Percentiles rank a stretch among this genome's conserved stretches.
phyloP scores from a whole-genome alignment of 2,888 invertebrate genomes.

The Xanthorhoe spadicearia region DNA sequence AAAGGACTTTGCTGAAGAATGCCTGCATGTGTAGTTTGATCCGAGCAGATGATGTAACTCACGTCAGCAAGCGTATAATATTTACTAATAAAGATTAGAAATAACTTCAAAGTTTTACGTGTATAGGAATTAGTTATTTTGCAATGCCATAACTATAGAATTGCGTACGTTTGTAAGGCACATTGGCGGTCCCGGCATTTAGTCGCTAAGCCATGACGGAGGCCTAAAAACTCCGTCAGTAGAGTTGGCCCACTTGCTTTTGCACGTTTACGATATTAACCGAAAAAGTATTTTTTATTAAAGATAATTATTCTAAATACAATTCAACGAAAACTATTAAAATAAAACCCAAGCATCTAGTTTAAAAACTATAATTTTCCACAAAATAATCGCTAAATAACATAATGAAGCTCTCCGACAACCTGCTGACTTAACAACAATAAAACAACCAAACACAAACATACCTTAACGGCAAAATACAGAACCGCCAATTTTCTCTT shows the following conservation, averaged over 20 bases:
- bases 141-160: not conserved
- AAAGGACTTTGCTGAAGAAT: slow-evolving; percentile 3
- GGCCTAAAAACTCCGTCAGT: too few relatives aligned
- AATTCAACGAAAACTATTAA: slow-evolving; percentile 9
- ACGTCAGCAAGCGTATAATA: slow-evolving; percentile 21
- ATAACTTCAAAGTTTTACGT: slow-evolving; percentile 10
- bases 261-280: too few relatives aligned
- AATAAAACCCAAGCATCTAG: slow-evolving; percentile 1
- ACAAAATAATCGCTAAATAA: slow-evolving; percentile 23
- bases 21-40: not conserved
- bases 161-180: too few relatives aligned
- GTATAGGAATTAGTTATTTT: slow-evolving; percentile 5
- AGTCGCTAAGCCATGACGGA: too few relatives aligned
- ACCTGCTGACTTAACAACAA: slow-evolving; percentile 64
- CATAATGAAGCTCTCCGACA: slow-evolving; percentile 39
- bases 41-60: slow-evolving; percentile 46
- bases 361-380: slow-evolving; percentile 32
- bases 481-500: slow-evolving; percentile 68
- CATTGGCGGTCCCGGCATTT: too few relatives aligned
- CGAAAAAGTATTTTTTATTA: too few relatives aligned
- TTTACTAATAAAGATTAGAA: slow-evolving; percentile 20
- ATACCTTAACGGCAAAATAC: slow-evolving; percentile 65
- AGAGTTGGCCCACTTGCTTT: not conserved
- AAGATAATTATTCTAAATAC: not conserved
- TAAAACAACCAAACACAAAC: slow-evolving; percentile 76